These are phyloP conservation scores for Odiellus spinosus DNA, from an alignment of 2,888 invertebrate genomes.

Conservation along the genomic window DNA sequence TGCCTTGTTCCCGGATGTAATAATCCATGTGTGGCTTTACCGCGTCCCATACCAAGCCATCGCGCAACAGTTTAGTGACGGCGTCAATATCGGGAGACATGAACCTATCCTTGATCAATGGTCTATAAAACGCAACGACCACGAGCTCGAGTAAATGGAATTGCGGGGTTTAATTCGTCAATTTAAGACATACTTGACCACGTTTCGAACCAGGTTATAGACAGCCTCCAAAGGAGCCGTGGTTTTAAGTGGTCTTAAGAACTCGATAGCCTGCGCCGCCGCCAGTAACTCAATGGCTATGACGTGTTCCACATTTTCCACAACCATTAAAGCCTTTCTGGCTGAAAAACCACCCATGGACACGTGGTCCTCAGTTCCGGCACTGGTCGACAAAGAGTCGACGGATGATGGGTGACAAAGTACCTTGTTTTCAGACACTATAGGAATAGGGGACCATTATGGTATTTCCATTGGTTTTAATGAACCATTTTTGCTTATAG, in stretches of 20 bases:
- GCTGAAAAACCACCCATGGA: constrained; percentile 52
- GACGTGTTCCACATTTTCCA: constrained; percentile 40
- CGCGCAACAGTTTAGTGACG: constrained; percentile 36
- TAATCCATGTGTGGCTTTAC: constrained; percentile 35
- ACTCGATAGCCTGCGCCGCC: constrained; percentile 50
- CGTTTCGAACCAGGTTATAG: constrained; percentile 40
- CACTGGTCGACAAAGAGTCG: constrained; percentile 47
- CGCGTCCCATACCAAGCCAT: constrained; percentile 39
- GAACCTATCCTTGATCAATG: constrained; percentile 44
- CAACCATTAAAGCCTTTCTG: constrained; percentile 41
- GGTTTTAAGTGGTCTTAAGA: constrained; percentile 43
- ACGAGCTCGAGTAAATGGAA: background rate
- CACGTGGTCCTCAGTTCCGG: constrained; percentile 51
- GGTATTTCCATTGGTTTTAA: background rate
- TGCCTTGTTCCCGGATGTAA: constrained; percentile 29
- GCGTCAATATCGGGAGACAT: constrained; percentile 49
- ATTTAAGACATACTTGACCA: constrained; percentile 31
- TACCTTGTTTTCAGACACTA: constrained; percentile 51
- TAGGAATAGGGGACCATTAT: background rate
- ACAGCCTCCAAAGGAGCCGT: constrained; percentile 46
- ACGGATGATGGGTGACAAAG: constrained; percentile 49
- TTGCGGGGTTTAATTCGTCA: background rate
- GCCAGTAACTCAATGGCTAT: constrained; percentile 47
- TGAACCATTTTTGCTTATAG: too few relatives aligned
- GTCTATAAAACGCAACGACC: constrained; percentile 27